Evolutionary conservation across 2,797 vertebrate species (phyloP).

Genomic region (Halcyon leucocephala): DNA sequence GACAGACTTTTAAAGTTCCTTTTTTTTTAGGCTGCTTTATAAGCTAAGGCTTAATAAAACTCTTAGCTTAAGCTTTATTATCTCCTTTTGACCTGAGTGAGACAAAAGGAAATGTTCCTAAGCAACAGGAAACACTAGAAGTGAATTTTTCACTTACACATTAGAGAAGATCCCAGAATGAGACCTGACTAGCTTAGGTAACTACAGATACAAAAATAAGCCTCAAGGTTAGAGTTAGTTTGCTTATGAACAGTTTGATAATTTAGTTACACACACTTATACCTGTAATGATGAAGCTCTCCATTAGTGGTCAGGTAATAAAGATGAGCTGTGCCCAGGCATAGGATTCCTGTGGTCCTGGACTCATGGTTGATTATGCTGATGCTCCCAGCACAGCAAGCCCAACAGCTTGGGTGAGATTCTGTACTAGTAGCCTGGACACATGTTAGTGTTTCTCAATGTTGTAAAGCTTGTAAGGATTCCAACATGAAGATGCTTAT

Average conservation of each 20-base stretch:
- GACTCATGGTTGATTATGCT: accelerated
- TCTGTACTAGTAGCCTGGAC: background rate
- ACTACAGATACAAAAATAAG: background rate
- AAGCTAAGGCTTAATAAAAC: background rate
- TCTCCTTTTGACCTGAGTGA: background rate
- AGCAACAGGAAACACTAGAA: background rate
- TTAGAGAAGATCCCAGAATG: background rate
- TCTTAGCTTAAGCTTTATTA: background rate
- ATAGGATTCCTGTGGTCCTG: background rate
- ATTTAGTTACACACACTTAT: background rate
- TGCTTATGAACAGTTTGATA: background rate
- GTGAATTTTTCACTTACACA: background rate
- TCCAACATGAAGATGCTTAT: background rate
- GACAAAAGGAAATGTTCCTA: background rate
- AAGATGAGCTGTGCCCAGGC: background rate
- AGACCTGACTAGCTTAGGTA: background rate
- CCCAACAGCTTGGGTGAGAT: background rate
- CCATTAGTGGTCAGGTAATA: background rate
- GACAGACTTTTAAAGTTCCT: background rate
- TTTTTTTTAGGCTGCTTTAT: background rate
- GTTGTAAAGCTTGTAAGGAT: background rate
- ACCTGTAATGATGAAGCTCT: background rate
- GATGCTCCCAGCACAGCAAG: background rate
- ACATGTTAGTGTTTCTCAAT: background rate
- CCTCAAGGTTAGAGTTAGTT: background rate